Evolutionary conservation across 2,797 vertebrate species (phyloP), one percentile per base, ranked within the genome.

Genomic region (Spondyliosoma cantharus): DNA sequence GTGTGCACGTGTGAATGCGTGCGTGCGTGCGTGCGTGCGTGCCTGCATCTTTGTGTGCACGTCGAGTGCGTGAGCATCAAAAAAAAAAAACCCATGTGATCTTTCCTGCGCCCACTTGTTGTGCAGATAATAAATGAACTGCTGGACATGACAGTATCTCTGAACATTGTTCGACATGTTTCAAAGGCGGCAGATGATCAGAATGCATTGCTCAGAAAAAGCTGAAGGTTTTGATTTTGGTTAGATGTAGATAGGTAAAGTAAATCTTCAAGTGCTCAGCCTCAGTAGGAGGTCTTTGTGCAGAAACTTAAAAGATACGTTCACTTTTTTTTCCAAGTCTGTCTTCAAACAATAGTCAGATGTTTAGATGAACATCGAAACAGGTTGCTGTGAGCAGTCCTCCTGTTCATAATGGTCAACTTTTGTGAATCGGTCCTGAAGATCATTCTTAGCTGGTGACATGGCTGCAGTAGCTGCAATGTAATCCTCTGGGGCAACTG

Each of bases 161-260:
- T 73, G 50, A 48, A 24, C 7, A 22, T 57, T 83, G 73, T 62
- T 76, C 45, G 37, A 78, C n/a, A 57, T 78, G 82, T 69, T 76
- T 71, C 63, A 78, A 86, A 85, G 81, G 50, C 6, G 14, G 22
- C 59, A 66, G 65, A 78, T 63, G 67, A 67, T 87, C 25, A 45
- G 76, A 80, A 67, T 79, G 71, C 71, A 62, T 85, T 89, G 83
- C 71, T 79, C 60, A 82, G 74, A 79, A 71, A 32, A 87, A 81
- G 49, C 70, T 84, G 50, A 65, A 74, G 56, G 69, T 58, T 68
- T 74, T 42, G 7, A 56, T 81, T 81, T 76, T 71, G 69, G 13
- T 68, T 68, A 74, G 68, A 43, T 29, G 67, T 62, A 59, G 24
- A 61, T 69, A 42, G 54, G 22, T 65, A 20, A 53, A 75, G 67